phyloP scores from a whole-genome alignment of 2,797 vertebrate genomes.

The Phalanger gymnotis region DNA sequence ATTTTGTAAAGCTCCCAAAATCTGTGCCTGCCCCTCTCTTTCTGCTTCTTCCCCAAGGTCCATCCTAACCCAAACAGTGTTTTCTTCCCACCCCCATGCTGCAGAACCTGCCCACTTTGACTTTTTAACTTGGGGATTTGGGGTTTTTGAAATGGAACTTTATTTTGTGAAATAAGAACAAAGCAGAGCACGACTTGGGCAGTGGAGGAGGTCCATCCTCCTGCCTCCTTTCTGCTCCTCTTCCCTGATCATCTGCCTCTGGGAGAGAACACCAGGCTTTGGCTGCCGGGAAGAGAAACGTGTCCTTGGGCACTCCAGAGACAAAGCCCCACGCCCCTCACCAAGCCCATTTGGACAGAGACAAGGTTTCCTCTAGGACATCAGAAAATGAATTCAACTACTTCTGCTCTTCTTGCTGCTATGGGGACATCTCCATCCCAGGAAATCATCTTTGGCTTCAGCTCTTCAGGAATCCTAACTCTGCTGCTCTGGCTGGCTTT shows the following conservation, averaged over 20 bases:
- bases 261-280: conserved; percentile 11
- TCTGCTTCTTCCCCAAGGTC: conserved; percentile 45
- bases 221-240: background rate
- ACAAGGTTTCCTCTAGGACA: conserved; percentile 18
- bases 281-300: conserved; percentile 11
- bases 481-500: background rate
- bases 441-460: conserved; percentile 12
- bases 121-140: conserved; percentile 58
- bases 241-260: background rate
- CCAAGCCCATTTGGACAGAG: conserved; percentile 38
- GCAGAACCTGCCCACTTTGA: conserved; percentile 30
- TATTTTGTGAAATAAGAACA: conserved; percentile 23
- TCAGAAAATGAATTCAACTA: background rate
- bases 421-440: background rate
- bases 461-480: conserved; percentile 15
- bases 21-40: background rate
- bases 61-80: conserved; percentile 43
- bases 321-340: background rate
- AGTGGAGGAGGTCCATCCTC: background rate
- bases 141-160: conserved; percentile 53
- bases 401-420: conserved; percentile 31
- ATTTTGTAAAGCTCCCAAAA: conserved; percentile 48
- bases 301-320: background rate
- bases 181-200: conserved; percentile 39
- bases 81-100: conserved; percentile 51